Conservation (phyloP, 2,888 invertebrate species). For the Seira ritae region DNA sequence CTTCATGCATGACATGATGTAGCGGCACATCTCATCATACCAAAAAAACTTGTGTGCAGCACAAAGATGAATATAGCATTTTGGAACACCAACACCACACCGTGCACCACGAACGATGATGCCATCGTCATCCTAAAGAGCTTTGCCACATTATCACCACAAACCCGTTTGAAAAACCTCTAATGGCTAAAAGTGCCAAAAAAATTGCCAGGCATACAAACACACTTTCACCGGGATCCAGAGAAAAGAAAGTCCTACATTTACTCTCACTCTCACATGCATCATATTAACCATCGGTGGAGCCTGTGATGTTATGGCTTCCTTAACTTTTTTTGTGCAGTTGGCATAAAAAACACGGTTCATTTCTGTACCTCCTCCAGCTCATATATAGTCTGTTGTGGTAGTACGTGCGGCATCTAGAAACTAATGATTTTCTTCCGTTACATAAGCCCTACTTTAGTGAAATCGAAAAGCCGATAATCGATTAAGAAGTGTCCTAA, state of each 20-base stretch:
- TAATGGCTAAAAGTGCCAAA: slow-evolving; percentile 58
- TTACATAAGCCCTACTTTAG: slow-evolving; percentile 41
- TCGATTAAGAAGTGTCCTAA: slow-evolving; percentile 51
- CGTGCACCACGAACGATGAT: slow-evolving; percentile 20
- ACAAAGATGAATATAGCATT: background rate
- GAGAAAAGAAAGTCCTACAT: no score
- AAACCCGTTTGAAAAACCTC: slow-evolving; percentile 49
- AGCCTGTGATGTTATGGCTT: no score
- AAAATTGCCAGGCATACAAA: slow-evolving; percentile 22
- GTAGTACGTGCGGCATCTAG: no score
- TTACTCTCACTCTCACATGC: no score
- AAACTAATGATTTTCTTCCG: slow-evolving; percentile 50
- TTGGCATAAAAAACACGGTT: no score
- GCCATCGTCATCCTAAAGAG: slow-evolving; percentile 39
- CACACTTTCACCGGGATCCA: background rate
- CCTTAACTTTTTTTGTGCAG: no score
- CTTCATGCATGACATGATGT: no score
- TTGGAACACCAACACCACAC: background rate
- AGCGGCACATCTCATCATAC: no score
- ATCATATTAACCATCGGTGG: no score
- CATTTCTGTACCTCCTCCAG: no score
- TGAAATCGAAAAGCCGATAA: slow-evolving; percentile 57
- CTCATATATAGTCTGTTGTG: no score
- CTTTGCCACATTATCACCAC: slow-evolving; percentile 54
- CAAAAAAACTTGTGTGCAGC: slow-evolving; percentile 20